Conservation (phyloP, 2,113 vertebrate species). For the Saccopteryx leptura region DNA sequence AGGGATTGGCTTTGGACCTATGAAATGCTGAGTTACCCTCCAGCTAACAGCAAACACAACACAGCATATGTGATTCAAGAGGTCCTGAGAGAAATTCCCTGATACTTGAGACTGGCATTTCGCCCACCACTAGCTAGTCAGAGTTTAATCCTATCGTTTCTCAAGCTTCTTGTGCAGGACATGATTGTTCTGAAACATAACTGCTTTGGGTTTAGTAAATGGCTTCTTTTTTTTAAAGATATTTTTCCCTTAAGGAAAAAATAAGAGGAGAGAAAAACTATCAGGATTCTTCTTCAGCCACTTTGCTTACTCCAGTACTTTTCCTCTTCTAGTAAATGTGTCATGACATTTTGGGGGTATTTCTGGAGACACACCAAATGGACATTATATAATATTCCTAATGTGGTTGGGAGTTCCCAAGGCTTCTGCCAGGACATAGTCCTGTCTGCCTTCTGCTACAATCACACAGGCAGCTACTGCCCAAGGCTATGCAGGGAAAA, state of each 20-base stretch:
- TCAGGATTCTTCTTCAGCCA: not conserved
- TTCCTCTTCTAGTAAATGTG: not conserved
- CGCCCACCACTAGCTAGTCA: fast-evolving
- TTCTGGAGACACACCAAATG: not conserved
- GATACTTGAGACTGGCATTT: not conserved
- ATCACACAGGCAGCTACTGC: not conserved
- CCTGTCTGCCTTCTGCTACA: fast-evolving
- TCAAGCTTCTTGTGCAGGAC: not conserved
- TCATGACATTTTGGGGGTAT: too few relatives aligned
- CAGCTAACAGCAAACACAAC: not conserved
- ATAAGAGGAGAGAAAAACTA: not conserved
- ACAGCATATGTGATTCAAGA: not conserved
- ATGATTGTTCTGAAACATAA: not conserved
- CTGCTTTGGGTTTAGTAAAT: not conserved
- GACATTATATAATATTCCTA: not conserved
- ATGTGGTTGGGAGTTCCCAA: not conserved
- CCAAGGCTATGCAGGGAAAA: not conserved
- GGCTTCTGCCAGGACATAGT: not conserved
- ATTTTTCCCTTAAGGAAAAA: slow-evolving; percentile 18
- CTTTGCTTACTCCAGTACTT: not conserved
- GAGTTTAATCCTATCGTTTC: not conserved
- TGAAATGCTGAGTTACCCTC: not conserved
- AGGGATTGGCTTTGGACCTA: not conserved
- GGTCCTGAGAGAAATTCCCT: not conserved
- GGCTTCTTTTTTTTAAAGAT: not conserved